These are phyloP conservation scores for Drosophila meridiana DNA, from an alignment of 2,888 invertebrate genomes.

Conservation along the genomic window DNA sequence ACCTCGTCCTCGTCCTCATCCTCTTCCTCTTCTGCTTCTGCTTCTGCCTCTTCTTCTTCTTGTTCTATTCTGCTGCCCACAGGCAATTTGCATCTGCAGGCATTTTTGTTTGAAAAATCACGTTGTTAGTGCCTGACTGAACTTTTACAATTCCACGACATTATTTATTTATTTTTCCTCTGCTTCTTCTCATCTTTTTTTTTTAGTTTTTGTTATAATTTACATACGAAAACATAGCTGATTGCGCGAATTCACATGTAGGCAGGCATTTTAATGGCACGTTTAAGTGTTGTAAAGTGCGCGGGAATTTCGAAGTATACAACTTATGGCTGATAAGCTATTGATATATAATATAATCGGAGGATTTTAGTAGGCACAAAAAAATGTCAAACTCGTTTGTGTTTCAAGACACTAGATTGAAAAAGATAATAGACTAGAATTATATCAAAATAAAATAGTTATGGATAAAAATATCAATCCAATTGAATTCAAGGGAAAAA, in stretches of 20 bases:
- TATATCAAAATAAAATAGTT: too few species aligned
- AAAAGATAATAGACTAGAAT: too few species aligned
- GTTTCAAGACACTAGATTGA: too few species aligned
- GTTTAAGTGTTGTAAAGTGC: slow-evolving; percentile 7
- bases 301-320: too few species aligned
- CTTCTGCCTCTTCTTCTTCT: slow-evolving; percentile 1
- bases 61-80: slow-evolving; percentile 33
- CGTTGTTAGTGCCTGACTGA: slow-evolving; percentile 28
- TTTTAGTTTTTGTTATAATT: slow-evolving; percentile 15
- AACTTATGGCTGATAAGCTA: background rate
- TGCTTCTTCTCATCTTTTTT: background rate
- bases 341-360: background rate
- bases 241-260: slow-evolving; percentile 19
- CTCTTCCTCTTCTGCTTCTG: background rate
- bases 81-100: slow-evolving; percentile 51
- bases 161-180: slow-evolving; percentile 27
- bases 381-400: too few species aligned
- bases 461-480: too few species aligned
- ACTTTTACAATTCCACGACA: slow-evolving; percentile 29
- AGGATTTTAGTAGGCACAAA: background rate
- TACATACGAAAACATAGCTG: slow-evolving; percentile 28
- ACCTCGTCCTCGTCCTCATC: background rate
- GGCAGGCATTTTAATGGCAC: background rate
- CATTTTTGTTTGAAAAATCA: slow-evolving; percentile 24
- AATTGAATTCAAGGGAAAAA: too few species aligned